A percentile compares a stretch with the other conserved stretches of the same genome.
phyloP scores from a whole-genome alignment of 2,113 vertebrate genomes.

The Nestor notabilis region DNA sequence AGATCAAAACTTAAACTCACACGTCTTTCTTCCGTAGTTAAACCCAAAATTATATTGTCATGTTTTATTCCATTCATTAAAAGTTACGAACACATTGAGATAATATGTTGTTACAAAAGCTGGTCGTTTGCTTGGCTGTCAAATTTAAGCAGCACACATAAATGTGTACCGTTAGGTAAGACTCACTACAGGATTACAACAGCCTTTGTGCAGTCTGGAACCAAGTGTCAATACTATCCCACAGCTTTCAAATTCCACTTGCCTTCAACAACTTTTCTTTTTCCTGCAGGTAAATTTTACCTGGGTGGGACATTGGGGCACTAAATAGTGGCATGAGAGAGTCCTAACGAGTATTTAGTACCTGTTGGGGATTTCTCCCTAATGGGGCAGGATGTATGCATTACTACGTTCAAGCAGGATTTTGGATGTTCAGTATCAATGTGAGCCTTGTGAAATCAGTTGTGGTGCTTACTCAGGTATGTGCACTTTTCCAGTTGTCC shows the following conservation, averaged over 20 bases:
- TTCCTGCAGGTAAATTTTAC: neutral
- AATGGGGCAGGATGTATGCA: fast-evolving
- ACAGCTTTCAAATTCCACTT: neutral
- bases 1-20: constrained; percentile 7
- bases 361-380: neutral
- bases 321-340: no score
- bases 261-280: neutral
- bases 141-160: neutral
- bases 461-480: neutral
- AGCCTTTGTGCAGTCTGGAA: neutral
- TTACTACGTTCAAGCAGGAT: neutral
- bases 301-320: neutral
- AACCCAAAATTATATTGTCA: neutral
- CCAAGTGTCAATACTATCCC: neutral
- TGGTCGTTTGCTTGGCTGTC: neutral
- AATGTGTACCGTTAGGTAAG: neutral
- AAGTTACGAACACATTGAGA: neutral
- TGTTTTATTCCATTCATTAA: constrained; percentile 1
- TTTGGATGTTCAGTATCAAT: fast-evolving
- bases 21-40: neutral
- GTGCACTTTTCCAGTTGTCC: neutral
- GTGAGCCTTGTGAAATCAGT: neutral
- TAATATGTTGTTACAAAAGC: neutral
- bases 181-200: neutral
- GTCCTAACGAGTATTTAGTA: neutral